Conservation (phyloP, 2,113 vertebrate species). For the Coregonus clupeaformis region DNA sequence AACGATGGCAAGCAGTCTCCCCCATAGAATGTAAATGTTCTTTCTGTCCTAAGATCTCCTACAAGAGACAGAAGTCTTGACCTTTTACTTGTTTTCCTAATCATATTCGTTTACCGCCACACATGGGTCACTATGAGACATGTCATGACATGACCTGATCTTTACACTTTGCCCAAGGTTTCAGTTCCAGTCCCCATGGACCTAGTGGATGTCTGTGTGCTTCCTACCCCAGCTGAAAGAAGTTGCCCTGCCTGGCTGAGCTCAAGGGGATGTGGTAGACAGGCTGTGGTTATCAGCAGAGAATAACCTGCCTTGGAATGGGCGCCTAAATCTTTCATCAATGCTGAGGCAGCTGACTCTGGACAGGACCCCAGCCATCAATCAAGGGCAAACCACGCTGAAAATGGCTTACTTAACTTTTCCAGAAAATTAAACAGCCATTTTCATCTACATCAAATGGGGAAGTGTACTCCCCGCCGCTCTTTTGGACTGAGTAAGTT, state of each 20-base stretch:
- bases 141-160: no score
- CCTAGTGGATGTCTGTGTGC: no score
- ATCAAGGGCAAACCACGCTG: conserved; percentile 54
- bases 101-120: no score
- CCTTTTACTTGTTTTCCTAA: no score
- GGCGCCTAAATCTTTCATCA: conserved; percentile 65
- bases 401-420: conserved; percentile 65
- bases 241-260: conserved; percentile 3
- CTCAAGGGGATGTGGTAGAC: conserved; percentile 39
- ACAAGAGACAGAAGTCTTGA: no score
- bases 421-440: conserved; percentile 58
- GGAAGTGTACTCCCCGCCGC: conserved; percentile 29
- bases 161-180: no score
- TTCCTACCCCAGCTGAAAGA: no score
- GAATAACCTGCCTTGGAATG: conserved; percentile 52
- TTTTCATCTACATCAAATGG: conserved; percentile 55
- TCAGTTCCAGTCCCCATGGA: no score
- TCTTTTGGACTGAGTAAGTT: conserved; percentile 25
- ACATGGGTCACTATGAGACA: no score
- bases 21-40: no score
- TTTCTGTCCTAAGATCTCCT: no score
- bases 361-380: conserved; percentile 55
- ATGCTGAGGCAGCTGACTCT: conserved; percentile 57
- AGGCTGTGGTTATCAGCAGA: conserved; percentile 48
- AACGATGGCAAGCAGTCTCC: no score